phyloP scores from a whole-genome alignment of 2,888 invertebrate species.

The Corythucha ciliata region DNA sequence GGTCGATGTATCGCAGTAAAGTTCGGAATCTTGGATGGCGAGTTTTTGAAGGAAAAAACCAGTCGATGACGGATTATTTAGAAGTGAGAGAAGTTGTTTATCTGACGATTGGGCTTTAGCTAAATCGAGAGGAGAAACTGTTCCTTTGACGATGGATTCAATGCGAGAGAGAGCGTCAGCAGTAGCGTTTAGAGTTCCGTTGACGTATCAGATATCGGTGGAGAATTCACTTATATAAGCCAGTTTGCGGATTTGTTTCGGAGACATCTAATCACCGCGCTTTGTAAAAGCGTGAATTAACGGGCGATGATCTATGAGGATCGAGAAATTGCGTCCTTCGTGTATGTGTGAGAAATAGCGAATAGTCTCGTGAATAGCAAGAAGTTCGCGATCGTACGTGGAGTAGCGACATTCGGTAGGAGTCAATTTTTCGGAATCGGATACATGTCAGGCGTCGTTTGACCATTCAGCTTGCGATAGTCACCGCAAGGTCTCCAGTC shows the following conservation, averaged over 20 bases:
- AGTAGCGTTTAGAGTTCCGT: conserved; percentile 3
- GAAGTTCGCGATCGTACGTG: conserved; percentile 40
- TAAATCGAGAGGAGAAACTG: conserved; percentile 7
- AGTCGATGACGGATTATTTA: not conserved
- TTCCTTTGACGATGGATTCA: not conserved
- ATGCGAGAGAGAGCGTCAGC: conserved; percentile 9
- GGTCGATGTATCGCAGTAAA: conserved; percentile 12
- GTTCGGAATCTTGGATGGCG: not conserved
- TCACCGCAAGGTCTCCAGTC: conserved; percentile 40
- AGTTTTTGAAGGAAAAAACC: not conserved
- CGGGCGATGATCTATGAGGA: conserved; percentile 9
- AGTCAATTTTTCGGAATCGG: conserved; percentile 35
- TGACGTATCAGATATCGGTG: conserved; percentile 9
- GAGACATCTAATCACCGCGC: conserved; percentile 18
- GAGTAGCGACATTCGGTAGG: conserved; percentile 40
- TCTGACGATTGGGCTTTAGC: not conserved
- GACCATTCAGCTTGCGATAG: conserved; percentile 39
- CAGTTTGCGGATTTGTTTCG: conserved; percentile 21
- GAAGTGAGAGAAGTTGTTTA: not conserved
- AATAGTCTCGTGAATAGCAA: conserved; percentile 9
- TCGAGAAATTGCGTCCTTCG: conserved; percentile 3
- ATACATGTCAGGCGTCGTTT: conserved; percentile 35
- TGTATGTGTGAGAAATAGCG: conserved; percentile 3
- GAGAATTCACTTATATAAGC: conserved; percentile 27
- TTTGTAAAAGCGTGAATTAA: conserved; percentile 16